Evolutionary conservation across 2,797 vertebrate genomes (phyloP).

Genomic region (Helicolenus hilgendorfi): DNA sequence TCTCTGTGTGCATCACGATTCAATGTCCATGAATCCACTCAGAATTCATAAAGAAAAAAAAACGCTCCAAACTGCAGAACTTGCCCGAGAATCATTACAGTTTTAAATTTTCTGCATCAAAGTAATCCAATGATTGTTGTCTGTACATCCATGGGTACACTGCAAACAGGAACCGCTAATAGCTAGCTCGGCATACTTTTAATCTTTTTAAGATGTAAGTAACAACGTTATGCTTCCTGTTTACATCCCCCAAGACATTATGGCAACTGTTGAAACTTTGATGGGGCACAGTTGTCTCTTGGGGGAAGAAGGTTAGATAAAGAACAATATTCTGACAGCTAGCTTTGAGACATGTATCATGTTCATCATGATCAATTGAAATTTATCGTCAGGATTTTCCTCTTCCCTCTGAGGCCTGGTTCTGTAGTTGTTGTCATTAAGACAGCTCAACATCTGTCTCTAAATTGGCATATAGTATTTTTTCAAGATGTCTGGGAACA

Average conservation of each 20-base stretch:
- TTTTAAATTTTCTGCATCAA: neutral
- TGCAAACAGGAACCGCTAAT: neutral
- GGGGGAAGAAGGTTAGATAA: neutral
- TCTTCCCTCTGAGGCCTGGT: neutral
- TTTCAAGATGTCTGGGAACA: conserved; percentile 68
- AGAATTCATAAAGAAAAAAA: neutral
- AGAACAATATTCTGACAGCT: neutral
- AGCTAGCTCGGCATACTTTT: neutral
- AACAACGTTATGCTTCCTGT: neutral
- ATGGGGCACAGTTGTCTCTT: neutral
- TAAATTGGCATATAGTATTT: conserved; percentile 56
- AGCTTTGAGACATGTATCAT: neutral
- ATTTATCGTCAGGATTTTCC: neutral
- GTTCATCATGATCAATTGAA: conserved; percentile 22
- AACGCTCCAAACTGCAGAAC: neutral
- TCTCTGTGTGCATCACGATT: neutral
- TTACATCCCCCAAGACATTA: neutral
- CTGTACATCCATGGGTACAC: neutral
- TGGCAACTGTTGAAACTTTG: neutral
- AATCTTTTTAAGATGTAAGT: neutral
- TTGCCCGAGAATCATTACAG: neutral
- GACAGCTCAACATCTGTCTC: conserved; percentile 61
- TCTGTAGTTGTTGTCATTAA: conserved; percentile 30
- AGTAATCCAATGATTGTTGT: neutral
- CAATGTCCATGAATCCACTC: neutral